Conservation (phyloP, 2,113 vertebrate genomes). For the Setophaga kirtlandii region DNA sequence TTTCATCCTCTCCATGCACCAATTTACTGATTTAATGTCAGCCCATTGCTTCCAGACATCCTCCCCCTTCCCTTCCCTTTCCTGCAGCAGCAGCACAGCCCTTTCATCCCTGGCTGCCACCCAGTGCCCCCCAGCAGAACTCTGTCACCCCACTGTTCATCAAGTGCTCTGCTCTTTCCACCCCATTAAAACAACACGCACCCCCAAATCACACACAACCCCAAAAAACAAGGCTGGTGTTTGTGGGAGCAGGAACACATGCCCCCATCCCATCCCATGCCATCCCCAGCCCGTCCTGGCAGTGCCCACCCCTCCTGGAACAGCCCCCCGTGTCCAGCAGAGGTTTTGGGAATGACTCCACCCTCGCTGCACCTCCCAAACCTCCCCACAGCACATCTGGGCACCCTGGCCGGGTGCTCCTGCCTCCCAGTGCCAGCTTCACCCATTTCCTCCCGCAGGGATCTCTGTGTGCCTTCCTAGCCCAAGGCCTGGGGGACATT, state of each 20-base stretch:
- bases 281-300: background rate
- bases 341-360: background rate
- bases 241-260: background rate
- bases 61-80: background rate
- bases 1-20: background rate
- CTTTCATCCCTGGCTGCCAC: background rate
- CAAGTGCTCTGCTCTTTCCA: background rate
- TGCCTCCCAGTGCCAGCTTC: background rate
- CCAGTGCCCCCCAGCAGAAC: background rate
- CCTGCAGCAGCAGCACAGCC: background rate
- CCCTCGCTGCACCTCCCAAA: background rate
- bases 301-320: background rate
- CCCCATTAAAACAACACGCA: too few species aligned
- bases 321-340: background rate
- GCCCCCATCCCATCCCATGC: too few species aligned
- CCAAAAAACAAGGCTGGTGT: too few species aligned
- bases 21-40: background rate
- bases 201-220: too few species aligned
- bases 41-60: background rate
- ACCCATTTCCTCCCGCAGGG: background rate
- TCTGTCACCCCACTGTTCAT: fast-evolving
- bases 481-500: background rate
- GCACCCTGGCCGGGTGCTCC: background rate
- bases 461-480: background rate
- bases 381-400: background rate